Evolutionary conservation across 1,140 invertebrate species (phyloP).

Genomic region (Meloidogyne floridensis): DNA sequence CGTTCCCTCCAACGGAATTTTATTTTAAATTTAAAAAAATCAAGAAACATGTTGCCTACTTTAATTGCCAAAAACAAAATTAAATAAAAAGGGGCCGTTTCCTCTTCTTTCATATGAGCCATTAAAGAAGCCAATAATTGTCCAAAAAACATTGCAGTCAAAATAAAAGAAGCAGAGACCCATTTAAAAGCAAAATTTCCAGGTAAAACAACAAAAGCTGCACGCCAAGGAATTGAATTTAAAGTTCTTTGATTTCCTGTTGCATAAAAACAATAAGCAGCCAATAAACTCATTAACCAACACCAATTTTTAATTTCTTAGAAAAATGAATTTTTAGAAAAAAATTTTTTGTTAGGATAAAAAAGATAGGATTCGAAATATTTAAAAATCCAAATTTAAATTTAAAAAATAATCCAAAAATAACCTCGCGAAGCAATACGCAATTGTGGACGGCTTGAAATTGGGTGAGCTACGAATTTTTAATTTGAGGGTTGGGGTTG

Average conservation of each 20-base stretch:
- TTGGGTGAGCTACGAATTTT: too few relatives aligned
- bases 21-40: not conserved
- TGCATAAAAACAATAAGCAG: constrained; percentile 29
- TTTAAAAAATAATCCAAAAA: too few relatives aligned
- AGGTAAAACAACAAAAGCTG: constrained; percentile 45
- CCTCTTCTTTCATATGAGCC: not conserved
- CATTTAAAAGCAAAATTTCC: constrained; percentile 43
- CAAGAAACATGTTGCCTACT: constrained; percentile 5
- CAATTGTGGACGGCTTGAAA: too few relatives aligned
- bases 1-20: too few relatives aligned
- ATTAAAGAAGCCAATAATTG: constrained; percentile 31
- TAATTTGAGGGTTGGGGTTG: too few relatives aligned
- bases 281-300: constrained; percentile 29
- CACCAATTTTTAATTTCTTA: not conserved
- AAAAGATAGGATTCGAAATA: too few relatives aligned
- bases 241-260: constrained; percentile 45
- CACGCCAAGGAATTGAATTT: constrained; percentile 45
- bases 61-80: constrained; percentile 9
- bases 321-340: not conserved
- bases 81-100: constrained; percentile 22
- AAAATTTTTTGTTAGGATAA: too few relatives aligned
- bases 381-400: too few relatives aligned
- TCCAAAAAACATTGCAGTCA: constrained; percentile 41
- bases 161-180: constrained; percentile 33
- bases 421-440: too few relatives aligned